Evolutionary conservation across 2,888 invertebrate genomes (phyloP), one percentile per base, ranked within the genome.

Genomic region (Nymphalis urticae): DNA sequence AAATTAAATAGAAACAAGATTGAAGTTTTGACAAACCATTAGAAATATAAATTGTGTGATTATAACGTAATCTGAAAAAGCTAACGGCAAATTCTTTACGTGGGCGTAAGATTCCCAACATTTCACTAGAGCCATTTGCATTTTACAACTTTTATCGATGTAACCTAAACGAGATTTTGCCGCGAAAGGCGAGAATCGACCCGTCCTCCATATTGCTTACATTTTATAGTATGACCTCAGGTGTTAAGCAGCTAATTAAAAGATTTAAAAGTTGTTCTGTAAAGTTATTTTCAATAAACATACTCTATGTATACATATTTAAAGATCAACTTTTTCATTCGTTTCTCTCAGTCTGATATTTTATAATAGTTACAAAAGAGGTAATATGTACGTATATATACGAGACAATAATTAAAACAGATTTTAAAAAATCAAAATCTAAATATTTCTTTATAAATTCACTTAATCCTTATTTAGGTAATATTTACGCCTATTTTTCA

Each of bases 141-240:
- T 92, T 90, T 91, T 87, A 91, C 90, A 89, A 88, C 88, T 89
- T 91, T 87, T 89, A 90, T 89, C 88, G 86, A 81, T 86, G 88
- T 87, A 42, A 70, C 82, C 81, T 85, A 87, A 89, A 87, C 85
- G 85, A 87, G 86, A 84, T 81, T 83, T 80, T 81, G 79, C 81
- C 81, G 81, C 82, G 82, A 81, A 81, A 85, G 84, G 83, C 82
- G 83, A 82, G 82, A 85, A 83, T 80, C 82, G 81, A 79, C 79
- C 80, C 82, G 77, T 80, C 80, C 80, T 78, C 80, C 80, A 85
- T 85, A 85, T 82, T 83, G 81, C 81, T 79, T 84, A 72, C 58
- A 64, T 73, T 68, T 72, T 72, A 68, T 71, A 42, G 61, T 62
- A 53, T 66, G 58, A 68, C 62, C 60, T 68, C 24, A 53, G 56